A percentile compares a stretch with the other conserved stretches of the same genome.
Conservation (phyloP, 2,888 invertebrate genomes). For the Drosophila kambysellisi region DNA sequence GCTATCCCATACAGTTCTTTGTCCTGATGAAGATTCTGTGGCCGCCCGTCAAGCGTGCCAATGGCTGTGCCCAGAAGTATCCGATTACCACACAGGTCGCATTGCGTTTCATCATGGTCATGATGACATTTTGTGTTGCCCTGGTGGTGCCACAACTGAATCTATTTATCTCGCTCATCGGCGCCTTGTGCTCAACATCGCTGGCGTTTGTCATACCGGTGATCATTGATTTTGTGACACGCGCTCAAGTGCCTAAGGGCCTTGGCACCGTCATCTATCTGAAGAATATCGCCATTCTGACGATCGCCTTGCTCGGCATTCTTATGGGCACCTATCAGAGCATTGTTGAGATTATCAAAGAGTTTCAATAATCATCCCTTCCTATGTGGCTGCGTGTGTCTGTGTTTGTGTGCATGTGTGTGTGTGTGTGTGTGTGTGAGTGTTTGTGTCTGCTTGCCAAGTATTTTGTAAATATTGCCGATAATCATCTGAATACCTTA, state of each 20-base stretch:
- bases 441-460: conserved; percentile 40
- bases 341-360: conserved; percentile 86
- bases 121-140: conserved; percentile 93
- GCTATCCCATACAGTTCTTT: conserved; percentile 98
- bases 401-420: conserved; percentile 1
- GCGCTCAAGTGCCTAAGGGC: conserved; percentile 87
- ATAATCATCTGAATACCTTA: conserved; percentile 55
- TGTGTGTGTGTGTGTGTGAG: neutral
- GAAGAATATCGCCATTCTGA: conserved; percentile 88
- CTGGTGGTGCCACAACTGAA: conserved; percentile 94
- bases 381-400: neutral
- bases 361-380: conserved; percentile 60
- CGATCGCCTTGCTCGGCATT: conserved; percentile 90
- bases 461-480: conserved; percentile 58
- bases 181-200: conserved; percentile 95
- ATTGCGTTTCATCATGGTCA: conserved; percentile 90
- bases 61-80: conserved; percentile 86
- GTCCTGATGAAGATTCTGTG: conserved; percentile 96
- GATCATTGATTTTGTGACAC: conserved; percentile 91
- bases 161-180: conserved; percentile 95
- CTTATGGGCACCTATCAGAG: conserved; percentile 91
- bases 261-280: conserved; percentile 85
- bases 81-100: conserved; percentile 89
- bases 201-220: conserved; percentile 95
- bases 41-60: conserved; percentile 88